Conservation (phyloP, 2,113 vertebrate genomes). For the Neodontobutis hainanensis region DNA sequence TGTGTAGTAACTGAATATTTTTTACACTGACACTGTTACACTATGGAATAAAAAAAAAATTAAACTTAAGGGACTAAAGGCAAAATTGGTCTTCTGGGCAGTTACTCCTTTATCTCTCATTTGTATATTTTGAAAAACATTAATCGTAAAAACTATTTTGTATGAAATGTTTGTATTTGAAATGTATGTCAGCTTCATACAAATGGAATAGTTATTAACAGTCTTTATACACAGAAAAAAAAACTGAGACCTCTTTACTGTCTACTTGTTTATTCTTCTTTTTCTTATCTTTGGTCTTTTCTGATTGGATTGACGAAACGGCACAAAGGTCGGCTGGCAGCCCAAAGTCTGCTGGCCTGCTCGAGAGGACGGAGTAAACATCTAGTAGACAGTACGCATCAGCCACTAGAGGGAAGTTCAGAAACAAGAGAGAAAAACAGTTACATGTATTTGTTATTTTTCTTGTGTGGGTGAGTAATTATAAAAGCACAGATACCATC, state of each 20-base stretch:
- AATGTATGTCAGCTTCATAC: background rate
- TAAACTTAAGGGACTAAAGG: too few relatives aligned
- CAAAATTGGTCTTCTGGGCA: too few relatives aligned
- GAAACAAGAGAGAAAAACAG: slow-evolving; percentile 9
- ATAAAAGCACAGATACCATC: slow-evolving; percentile 36
- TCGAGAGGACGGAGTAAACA: slow-evolving; percentile 77
- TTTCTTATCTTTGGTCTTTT: slow-evolving; percentile 57
- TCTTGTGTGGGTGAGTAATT: slow-evolving; percentile 10
- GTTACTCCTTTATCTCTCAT: too few relatives aligned
- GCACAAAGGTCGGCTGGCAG: slow-evolving; percentile 70
- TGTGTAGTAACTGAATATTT: background rate
- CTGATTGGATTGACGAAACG: slow-evolving; percentile 44
- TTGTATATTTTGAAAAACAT: too few relatives aligned
- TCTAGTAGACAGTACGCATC: slow-evolving; percentile 89
- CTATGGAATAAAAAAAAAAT: background rate
- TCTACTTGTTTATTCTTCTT: slow-evolving; percentile 55
- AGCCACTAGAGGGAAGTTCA: slow-evolving; percentile 60
- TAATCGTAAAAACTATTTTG: too few relatives aligned
- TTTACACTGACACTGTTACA: background rate
- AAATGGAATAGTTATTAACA: background rate
- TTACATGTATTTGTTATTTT: slow-evolving; percentile 1
- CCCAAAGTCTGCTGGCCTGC: slow-evolving; percentile 73
- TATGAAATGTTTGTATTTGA: background rate
- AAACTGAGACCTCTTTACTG: slow-evolving; percentile 53
- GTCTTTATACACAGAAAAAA: background rate